Percentiles rank a stretch among this genome's conserved stretches.
Conservation (phyloP, 2,888 invertebrate species). For the Micoletzkya japonica region DNA sequence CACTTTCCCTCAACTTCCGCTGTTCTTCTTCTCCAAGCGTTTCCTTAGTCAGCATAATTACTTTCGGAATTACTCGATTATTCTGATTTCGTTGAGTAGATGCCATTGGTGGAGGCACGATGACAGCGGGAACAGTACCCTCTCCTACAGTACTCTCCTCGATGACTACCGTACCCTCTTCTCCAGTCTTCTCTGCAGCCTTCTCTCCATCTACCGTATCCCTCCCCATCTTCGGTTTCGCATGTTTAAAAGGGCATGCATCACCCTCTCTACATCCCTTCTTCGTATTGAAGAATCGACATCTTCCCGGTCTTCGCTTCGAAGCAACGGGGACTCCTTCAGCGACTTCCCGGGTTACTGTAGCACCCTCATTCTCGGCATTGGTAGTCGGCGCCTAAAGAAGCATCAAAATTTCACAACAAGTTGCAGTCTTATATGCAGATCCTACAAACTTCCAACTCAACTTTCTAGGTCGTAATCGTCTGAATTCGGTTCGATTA, state of each 20-base stretch:
- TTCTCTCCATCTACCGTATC: neutral
- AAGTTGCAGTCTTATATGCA: neutral
- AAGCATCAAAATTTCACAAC: neutral
- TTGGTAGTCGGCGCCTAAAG: neutral
- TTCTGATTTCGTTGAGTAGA: no score
- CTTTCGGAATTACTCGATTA: neutral
- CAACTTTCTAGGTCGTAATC: conserved; percentile 19
- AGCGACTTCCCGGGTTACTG: neutral
- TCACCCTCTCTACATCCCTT: conserved; percentile 16
- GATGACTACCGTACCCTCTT: no score
- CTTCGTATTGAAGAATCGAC: conserved; percentile 21
- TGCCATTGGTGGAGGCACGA: no score
- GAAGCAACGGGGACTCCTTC: neutral
- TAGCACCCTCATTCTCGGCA: neutral
- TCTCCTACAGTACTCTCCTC: no score
- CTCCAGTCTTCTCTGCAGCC: neutral
- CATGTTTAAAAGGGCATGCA: conserved; percentile 10
- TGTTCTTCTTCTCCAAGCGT: neutral
- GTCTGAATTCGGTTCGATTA: conserved; percentile 8
- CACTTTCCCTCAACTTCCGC: neutral
- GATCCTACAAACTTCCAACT: neutral
- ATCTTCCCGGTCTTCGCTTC: conserved; percentile 1
- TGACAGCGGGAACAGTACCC: no score
- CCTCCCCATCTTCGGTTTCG: neutral
- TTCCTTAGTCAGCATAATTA: neutral